Conservation (phyloP, 2,888 invertebrate genomes). For the Coelopa pilipes region DNA sequence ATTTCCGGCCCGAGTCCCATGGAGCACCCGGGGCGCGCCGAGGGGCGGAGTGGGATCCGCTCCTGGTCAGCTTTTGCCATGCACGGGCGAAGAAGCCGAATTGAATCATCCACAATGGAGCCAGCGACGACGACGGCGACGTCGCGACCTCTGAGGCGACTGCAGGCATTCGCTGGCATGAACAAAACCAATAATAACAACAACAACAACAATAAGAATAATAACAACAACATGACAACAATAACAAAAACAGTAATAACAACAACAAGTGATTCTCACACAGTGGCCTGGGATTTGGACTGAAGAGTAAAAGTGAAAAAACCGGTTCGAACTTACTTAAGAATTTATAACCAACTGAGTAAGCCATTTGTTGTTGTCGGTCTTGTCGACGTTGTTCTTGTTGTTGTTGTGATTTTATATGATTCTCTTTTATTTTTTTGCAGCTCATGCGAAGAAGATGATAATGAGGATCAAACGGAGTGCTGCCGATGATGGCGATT, state of each 20-base stretch:
- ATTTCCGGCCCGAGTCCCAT: no score
- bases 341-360: constrained; percentile 34
- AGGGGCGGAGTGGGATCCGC: neutral
- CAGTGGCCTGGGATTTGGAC: neutral
- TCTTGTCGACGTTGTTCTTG: constrained; percentile 4
- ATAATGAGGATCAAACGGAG: neutral
- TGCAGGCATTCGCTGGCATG: neutral
- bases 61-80: neutral
- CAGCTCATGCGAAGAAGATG: constrained; percentile 2
- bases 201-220: constrained; percentile 25
- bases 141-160: neutral
- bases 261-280: constrained; percentile 32
- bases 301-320: constrained; percentile 41
- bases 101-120: constrained; percentile 21
- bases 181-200: constrained; percentile 27
- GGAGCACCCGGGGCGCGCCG: no score
- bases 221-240: constrained; percentile 24
- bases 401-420: neutral
- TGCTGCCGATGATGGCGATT: neutral
- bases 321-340: constrained; percentile 34
- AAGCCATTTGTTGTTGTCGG: constrained; percentile 9
- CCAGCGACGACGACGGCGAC: no score
- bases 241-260: constrained; percentile 24
- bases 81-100: constrained; percentile 22
- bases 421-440: neutral